A percentile compares a stretch with the other conserved stretches of the same genome.
Evolutionary conservation across 2,888 invertebrate genomes (phyloP).

Genomic region (Ophion ventricosus): DNA sequence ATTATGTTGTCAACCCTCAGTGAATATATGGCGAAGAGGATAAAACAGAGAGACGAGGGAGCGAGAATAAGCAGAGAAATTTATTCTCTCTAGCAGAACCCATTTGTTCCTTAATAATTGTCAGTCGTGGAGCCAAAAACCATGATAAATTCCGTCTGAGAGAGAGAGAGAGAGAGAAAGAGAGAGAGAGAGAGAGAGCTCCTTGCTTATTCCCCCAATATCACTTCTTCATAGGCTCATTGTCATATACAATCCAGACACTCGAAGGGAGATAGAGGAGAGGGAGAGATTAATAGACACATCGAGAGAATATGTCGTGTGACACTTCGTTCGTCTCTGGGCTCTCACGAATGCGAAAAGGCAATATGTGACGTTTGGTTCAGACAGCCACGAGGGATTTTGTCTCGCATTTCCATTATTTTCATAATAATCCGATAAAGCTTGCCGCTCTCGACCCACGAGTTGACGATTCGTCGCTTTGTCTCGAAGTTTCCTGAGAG

Average conservation of each 20-base stretch:
- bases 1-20: slow-evolving; percentile 1
- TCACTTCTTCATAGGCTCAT: slow-evolving; percentile 32
- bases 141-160: slow-evolving; percentile 22
- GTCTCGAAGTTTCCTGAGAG: neutral
- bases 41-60: slow-evolving; percentile 3
- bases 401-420: slow-evolving; percentile 30
- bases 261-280: slow-evolving; percentile 39
- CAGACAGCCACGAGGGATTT: slow-evolving; percentile 14
- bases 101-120: slow-evolving; percentile 74
- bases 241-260: neutral
- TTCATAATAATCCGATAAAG: slow-evolving; percentile 27
- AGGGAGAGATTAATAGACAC: slow-evolving; percentile 62
- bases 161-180: slow-evolving; percentile 3
- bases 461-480: slow-evolving; percentile 20
- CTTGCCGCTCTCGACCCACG: neutral
- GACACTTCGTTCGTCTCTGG: slow-evolving; percentile 15
- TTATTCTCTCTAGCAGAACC: slow-evolving; percentile 61
- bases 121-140: slow-evolving; percentile 29
- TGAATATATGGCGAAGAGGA: slow-evolving; percentile 13
- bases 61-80: neutral
- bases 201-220: slow-evolving; percentile 10
- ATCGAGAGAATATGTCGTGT: slow-evolving; percentile 51
- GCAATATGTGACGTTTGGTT: slow-evolving; percentile 27
- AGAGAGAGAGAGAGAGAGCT: slow-evolving; percentile 9
- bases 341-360: slow-evolving; percentile 15